phyloP scores from a whole-genome alignment of 2,797 vertebrate species.

The Amblyraja radiata region DNA sequence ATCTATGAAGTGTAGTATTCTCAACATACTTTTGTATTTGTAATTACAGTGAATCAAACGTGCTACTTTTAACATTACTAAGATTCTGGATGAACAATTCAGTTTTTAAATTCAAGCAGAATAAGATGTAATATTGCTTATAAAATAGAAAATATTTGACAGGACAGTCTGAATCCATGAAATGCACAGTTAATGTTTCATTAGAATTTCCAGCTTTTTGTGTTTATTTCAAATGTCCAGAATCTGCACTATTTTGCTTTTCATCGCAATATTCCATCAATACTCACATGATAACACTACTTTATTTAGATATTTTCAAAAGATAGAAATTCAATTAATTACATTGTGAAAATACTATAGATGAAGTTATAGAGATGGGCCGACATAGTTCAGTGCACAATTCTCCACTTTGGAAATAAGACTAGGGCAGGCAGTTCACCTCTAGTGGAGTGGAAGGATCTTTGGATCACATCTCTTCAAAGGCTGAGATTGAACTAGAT shows the following conservation, averaged over 20 bases:
- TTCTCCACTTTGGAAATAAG: not conserved
- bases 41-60: not conserved
- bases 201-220: no score
- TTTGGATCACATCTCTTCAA: not conserved
- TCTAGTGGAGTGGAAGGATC: not conserved
- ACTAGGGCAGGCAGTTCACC: not conserved
- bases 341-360: not conserved
- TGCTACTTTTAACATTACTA: not conserved
- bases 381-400: not conserved
- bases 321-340: not conserved
- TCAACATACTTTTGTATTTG: not conserved
- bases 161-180: no score
- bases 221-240: no score
- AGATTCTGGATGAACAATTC: not conserved
- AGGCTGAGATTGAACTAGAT: not conserved
- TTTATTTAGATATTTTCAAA: not conserved
- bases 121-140: not conserved
- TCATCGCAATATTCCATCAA: not conserved
- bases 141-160: no score
- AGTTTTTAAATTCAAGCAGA: not conserved
- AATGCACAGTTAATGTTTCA: no score
- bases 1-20: not conserved
- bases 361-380: not conserved
- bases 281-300: not conserved
- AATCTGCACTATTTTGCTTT: no score